Base-by-base conservation (phyloP, 2,888 invertebrate species). In the Ochlodes sylvanus region DNA sequence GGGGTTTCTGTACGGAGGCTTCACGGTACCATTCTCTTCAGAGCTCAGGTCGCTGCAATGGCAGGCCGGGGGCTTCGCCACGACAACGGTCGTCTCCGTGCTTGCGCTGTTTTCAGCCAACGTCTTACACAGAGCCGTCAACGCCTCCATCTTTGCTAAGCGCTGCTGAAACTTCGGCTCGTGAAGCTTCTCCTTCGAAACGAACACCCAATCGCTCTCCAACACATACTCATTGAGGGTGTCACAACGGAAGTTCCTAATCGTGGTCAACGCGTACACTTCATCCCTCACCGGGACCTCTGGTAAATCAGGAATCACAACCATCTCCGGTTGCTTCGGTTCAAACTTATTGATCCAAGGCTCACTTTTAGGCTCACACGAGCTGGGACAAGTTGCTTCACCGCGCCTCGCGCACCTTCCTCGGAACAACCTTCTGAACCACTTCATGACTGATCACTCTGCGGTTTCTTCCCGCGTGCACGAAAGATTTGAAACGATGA, bases 381-480 rank as follows among this genome's bases (percentile, higher is more conserved):
- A 12, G n/a, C 72, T 70, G 14, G 73, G 10, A 72, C 27, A 15
- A 14, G 54, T 9, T 70, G 21, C 68, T 62, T 88, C 86, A 79
- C 70, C 79, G 73, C 38, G 89, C 84, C 79, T 95, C 94, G 66
- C 94, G 91, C 74, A 88, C 85, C 82, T 94, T 94, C 80, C 94
- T 89, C 70, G 91, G 90, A 90, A 95, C 94, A 92, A 94, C 91
- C 87, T 95, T 95, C 83, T 95, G 95, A 94, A 95, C 95, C 94
- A 95, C 82, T 88, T 94, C 95, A 94, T 95, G 90, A 77, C 93
- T 86, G 75, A 95, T 95, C 63, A 84, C 90, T 80, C 83, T 90
- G 91, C 95, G 95, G 94, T 95, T 95, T 82, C 89, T 93, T 72
- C 95, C 95, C 92, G 95, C 94, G 86, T 94, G 90, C 76, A 94